These are phyloP conservation scores for Drosophila auraria DNA, from an alignment of 1,140 invertebrate species.

Conservation along the genomic window DNA sequence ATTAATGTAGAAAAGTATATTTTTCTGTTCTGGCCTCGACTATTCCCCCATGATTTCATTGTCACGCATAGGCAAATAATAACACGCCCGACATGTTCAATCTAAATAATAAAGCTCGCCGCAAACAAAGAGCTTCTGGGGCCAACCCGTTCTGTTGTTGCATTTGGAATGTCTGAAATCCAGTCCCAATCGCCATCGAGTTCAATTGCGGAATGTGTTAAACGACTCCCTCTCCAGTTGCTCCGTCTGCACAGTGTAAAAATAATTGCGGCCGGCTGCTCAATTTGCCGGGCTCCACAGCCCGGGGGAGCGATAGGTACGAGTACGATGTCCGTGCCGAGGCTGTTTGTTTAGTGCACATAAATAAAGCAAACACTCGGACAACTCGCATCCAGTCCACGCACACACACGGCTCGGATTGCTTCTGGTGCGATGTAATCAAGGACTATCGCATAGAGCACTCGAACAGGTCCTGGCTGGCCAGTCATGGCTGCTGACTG, in stretches of 20 bases:
- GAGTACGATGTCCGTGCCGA: conserved; percentile 36
- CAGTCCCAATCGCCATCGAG: conserved; percentile 22
- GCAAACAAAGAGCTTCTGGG: conserved; percentile 5
- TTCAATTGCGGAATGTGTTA: conserved; percentile 41
- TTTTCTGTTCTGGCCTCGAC: background rate
- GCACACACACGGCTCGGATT: conserved; percentile 13
- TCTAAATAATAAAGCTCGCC: conserved; percentile 17
- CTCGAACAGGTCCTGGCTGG: conserved; percentile 27
- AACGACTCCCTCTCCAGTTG: conserved; percentile 11
- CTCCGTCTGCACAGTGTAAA: conserved; percentile 20
- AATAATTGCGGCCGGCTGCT: conserved; percentile 67
- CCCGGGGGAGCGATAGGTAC: conserved; percentile 2
- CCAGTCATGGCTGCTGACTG: conserved; percentile 7
- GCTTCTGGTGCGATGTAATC: conserved; percentile 60
- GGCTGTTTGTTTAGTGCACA: conserved; percentile 69
- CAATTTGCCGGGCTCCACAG: conserved; percentile 34
- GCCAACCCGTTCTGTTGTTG: background rate
- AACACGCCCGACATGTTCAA: conserved; percentile 8
- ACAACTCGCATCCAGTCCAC: conserved; percentile 26
- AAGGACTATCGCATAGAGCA: conserved; percentile 67
- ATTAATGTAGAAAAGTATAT: conserved; percentile 13
- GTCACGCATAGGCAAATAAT: conserved; percentile 28
- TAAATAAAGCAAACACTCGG: conserved; percentile 67
- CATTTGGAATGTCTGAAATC: background rate
- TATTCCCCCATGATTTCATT: conserved; percentile 15